Percentiles rank a stretch among this genome's conserved stretches.
Conservation (phyloP, 1,140 invertebrate species). For the Helicorthomorpha holstii region DNA sequence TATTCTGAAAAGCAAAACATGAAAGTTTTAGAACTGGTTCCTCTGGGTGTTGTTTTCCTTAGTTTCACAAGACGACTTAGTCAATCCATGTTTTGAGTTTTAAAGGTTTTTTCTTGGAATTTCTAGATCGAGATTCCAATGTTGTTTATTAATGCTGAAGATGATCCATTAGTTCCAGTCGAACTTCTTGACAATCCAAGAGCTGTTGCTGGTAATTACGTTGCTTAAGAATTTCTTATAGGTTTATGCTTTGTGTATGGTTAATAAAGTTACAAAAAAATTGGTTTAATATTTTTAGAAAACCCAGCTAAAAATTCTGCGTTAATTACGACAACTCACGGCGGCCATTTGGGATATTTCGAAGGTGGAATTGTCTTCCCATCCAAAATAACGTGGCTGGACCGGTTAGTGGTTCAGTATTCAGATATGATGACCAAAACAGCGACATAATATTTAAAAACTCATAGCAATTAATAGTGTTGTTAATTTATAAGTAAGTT, state of each 20-base stretch:
- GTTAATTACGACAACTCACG: slow-evolving; percentile 66
- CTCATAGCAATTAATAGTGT: no score
- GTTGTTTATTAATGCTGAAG: slow-evolving; percentile 70
- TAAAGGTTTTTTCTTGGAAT: slow-evolving; percentile 8
- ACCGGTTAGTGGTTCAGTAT: slow-evolving; percentile 50
- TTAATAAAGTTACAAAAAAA: neutral
- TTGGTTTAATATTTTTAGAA: slow-evolving; percentile 29
- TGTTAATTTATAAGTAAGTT: no score
- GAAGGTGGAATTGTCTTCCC: slow-evolving; percentile 69
- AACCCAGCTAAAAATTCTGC: slow-evolving; percentile 45
- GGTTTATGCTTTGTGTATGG: no score
- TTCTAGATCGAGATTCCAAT: slow-evolving; percentile 53
- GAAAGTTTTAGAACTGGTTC: no score
- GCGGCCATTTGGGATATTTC: slow-evolving; percentile 83
- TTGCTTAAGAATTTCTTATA: slow-evolving; percentile 3
- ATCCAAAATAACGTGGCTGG: slow-evolving; percentile 75
- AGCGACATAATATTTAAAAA: no score
- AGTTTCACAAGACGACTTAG: no score
- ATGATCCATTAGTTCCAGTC: slow-evolving; percentile 74
- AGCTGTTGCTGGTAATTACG: slow-evolving; percentile 48
- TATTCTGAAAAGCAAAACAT: no score
- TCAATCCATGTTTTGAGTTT: no score
- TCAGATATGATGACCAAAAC: slow-evolving; percentile 20
- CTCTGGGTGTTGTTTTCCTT: no score
- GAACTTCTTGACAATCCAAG: slow-evolving; percentile 48